These are phyloP conservation scores for Probosciger aterrimus DNA, from an alignment of 2,113 vertebrate species.

Conservation along the genomic window DNA sequence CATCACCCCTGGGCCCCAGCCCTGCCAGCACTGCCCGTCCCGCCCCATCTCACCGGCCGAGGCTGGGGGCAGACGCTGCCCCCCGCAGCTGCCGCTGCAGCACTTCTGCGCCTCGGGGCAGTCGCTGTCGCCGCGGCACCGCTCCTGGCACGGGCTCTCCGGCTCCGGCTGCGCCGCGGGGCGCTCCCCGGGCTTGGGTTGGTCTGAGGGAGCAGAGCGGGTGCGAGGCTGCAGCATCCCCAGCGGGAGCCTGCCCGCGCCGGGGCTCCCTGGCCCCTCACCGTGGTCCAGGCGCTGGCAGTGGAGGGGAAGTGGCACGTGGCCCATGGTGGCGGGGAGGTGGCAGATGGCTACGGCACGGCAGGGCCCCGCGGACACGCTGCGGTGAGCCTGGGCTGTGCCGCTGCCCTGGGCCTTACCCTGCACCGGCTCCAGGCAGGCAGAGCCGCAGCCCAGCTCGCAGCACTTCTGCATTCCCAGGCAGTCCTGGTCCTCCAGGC, in stretches of 20 bases:
- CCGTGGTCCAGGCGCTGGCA: background rate
- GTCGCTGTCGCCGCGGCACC: background rate
- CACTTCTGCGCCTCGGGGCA: background rate
- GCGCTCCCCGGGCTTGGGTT: background rate
- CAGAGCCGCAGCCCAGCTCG: background rate
- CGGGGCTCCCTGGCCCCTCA: background rate
- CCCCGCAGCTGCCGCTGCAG: background rate
- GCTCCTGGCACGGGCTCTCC: background rate
- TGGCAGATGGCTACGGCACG: background rate
- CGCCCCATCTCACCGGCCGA: background rate
- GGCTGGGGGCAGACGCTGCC: background rate
- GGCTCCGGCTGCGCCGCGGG: background rate
- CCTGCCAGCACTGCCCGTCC: background rate
- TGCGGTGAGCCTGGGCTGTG: background rate
- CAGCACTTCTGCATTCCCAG: constrained; percentile 27
- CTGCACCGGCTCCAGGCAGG: constrained; percentile 7
- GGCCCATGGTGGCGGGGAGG: background rate
- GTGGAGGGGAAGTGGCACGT: background rate
- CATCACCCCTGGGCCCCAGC: background rate
- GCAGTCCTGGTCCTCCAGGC: constrained; percentile 40
- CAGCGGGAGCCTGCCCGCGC: background rate
- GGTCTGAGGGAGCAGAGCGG: background rate
- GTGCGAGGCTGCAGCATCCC: background rate
- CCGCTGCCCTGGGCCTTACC: background rate
- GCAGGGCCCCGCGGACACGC: background rate